Conservation (phyloP, 2,113 vertebrate species). For the Alouatta palliata region DNA sequence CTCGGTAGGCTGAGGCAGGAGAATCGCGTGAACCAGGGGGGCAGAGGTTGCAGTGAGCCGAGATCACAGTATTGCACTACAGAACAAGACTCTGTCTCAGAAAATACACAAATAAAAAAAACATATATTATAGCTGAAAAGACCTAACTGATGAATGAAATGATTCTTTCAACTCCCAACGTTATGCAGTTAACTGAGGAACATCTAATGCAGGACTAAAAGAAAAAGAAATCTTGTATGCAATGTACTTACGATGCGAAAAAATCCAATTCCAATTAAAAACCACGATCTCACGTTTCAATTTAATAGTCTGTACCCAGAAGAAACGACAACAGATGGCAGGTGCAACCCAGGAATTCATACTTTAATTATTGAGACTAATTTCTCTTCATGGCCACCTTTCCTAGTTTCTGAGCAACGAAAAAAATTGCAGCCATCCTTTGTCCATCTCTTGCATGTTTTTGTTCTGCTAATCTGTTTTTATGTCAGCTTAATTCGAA, state of each 20-base stretch:
- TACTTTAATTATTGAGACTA: not conserved
- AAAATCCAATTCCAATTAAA: not conserved
- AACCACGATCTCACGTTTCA: not conserved
- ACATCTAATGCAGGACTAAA: not conserved
- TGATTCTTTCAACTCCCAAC: not conserved
- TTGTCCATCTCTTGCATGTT: not conserved
- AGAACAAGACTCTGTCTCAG: too few relatives aligned
- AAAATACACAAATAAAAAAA: not conserved
- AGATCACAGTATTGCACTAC: too few relatives aligned
- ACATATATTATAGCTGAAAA: not conserved
- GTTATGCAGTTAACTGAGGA: not conserved
- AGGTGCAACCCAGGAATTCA: not conserved
- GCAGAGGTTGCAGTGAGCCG: too few relatives aligned
- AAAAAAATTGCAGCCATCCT: not conserved
- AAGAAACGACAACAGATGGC: not conserved
- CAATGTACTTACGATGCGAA: not conserved
- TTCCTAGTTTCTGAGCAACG: not conserved
- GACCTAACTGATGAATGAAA: not conserved
- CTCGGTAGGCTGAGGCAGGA: too few relatives aligned
- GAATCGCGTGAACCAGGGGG: too few relatives aligned
- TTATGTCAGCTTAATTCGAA: not conserved
- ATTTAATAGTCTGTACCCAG: not conserved
- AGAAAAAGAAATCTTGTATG: not conserved
- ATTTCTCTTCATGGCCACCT: not conserved
- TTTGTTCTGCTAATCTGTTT: too few relatives aligned